Conservation (phyloP, 2,797 vertebrate genomes). For the Hippoglossus hippoglossus region DNA sequence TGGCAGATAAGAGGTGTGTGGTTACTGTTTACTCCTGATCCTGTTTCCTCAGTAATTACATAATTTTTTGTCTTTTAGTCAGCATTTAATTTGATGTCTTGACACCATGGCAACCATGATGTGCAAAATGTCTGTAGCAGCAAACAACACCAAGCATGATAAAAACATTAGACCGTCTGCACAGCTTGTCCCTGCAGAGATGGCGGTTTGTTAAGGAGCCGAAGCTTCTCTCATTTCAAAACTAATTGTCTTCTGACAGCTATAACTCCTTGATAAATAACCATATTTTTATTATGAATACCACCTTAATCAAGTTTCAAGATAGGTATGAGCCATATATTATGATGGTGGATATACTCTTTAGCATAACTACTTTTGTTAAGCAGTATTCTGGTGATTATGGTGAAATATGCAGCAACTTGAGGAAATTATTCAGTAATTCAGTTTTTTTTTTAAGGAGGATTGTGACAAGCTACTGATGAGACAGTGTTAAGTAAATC, state of each 20-base stretch:
- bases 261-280: slow-evolving; percentile 13
- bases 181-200: slow-evolving; percentile 15
- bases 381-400: not conserved
- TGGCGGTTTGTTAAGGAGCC: slow-evolving; percentile 26
- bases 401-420: no score
- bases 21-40: not conserved
- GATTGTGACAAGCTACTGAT: slow-evolving; percentile 39
- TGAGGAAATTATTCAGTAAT: no score
- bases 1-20: slow-evolving; percentile 90
- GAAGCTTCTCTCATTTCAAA: slow-evolving; percentile 10
- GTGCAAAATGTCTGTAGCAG: slow-evolving; percentile 4
- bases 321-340: slow-evolving; percentile 8
- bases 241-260: slow-evolving; percentile 19
- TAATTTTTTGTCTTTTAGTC: slow-evolving; percentile 7
- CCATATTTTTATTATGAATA: not conserved
- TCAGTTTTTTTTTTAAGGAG: not conserved
- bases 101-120: slow-evolving; percentile 29
- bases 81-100: slow-evolving; percentile 19
- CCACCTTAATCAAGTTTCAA: not conserved
- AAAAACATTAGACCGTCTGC: slow-evolving; percentile 15
- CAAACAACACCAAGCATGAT: slow-evolving; percentile 19
- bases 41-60: not conserved
- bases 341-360: slow-evolving; percentile 1
- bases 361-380: not conserved
- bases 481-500: not conserved